A percentile compares a stretch with the other conserved stretches of the same genome.
These are phyloP conservation scores for Pterostichus madidus DNA, from an alignment of 2,888 invertebrate species.

Conservation along the genomic window DNA sequence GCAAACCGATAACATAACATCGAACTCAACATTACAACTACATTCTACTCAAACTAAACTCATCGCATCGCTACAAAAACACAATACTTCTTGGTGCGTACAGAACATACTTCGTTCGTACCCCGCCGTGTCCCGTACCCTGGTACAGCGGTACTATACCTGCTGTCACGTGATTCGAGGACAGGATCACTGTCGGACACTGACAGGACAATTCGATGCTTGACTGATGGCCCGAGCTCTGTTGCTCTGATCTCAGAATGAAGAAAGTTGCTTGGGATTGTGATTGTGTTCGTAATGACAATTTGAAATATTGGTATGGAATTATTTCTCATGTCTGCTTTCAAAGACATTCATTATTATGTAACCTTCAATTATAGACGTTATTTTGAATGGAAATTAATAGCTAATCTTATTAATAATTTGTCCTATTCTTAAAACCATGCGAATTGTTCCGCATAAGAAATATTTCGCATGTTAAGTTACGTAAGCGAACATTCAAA, in stretches of 20 bases:
- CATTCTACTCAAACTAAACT: neutral
- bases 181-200: constrained; percentile 56
- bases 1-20: neutral
- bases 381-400: no score
- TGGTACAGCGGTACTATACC: neutral
- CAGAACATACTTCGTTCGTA: neutral
- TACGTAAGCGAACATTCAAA: no score
- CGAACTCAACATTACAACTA: constrained; percentile 7
- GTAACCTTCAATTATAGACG: no score
- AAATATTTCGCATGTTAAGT: no score
- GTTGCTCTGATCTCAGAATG: constrained; percentile 7
- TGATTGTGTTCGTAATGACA: constrained; percentile 11
- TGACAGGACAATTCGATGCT: constrained; percentile 62
- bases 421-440: no score
- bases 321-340: constrained; percentile 4
- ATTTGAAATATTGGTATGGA: constrained; percentile 31
- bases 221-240: constrained; percentile 42
- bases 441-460: no score
- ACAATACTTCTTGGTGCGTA: constrained; percentile 10
- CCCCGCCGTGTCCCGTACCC: constrained; percentile 20
- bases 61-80: constrained; percentile 15
- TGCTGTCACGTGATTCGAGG: constrained; percentile 22
- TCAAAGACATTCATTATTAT: no score
- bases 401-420: no score
- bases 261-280: neutral